These are phyloP conservation scores for Acinonyx jubatus DNA, from an alignment of 2,113 vertebrate genomes.

Conservation along the genomic window DNA sequence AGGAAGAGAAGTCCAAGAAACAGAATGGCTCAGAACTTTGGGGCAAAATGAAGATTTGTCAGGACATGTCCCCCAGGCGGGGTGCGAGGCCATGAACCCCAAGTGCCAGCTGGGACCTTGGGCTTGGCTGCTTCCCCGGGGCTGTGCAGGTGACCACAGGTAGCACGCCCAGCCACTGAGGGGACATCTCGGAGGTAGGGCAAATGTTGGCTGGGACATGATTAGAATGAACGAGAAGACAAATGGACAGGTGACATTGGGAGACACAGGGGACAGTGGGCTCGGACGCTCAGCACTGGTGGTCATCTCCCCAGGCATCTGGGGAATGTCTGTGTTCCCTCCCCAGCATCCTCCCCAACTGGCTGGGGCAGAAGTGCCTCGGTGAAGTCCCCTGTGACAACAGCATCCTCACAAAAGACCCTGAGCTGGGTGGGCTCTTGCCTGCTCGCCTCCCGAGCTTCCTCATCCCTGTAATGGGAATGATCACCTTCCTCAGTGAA, in stretches of 20 bases:
- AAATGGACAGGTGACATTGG: accelerated
- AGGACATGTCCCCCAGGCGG: not conserved
- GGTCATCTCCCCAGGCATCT: not conserved
- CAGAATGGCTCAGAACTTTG: not conserved
- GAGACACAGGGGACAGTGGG: not conserved
- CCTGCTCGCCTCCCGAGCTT: accelerated
- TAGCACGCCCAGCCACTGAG: accelerated
- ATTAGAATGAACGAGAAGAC: accelerated
- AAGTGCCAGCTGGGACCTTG: accelerated
- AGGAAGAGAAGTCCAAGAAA: too few species aligned
- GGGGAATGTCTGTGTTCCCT: not conserved
- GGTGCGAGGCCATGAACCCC: accelerated
- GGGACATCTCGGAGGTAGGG: not conserved
- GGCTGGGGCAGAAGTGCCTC: accelerated
- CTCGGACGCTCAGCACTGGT: accelerated
- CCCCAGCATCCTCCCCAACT: accelerated
- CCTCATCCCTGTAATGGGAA: not conserved
- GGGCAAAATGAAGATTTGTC: not conserved
- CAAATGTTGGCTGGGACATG: accelerated
- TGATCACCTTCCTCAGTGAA: accelerated
- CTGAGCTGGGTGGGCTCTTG: not conserved
- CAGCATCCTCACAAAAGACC: accelerated
- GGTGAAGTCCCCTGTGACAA: accelerated
- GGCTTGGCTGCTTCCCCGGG: accelerated
- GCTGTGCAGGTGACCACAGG: not conserved